These are phyloP conservation scores for Anser cygnoides DNA, from an alignment of 2,113 vertebrate genomes.

Conservation along the genomic window DNA sequence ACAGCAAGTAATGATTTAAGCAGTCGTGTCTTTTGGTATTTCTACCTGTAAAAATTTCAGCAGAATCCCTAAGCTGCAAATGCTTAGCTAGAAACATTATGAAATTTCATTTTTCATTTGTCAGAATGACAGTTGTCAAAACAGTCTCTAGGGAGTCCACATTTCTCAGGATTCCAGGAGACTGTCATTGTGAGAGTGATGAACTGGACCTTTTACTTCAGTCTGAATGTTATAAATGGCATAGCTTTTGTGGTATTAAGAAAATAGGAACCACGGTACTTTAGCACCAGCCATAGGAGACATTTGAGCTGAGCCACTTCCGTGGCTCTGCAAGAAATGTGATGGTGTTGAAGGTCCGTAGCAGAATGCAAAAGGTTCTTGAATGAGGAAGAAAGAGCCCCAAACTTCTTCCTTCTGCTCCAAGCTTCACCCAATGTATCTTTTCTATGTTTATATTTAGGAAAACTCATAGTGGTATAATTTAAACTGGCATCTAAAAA, in stretches of 20 bases:
- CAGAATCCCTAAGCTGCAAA: neutral
- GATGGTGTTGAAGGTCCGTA: neutral
- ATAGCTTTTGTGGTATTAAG: neutral
- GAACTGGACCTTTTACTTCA: neutral
- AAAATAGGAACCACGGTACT: neutral
- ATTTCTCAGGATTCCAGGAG: neutral
- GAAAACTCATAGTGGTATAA: neutral
- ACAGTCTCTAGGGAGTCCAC: neutral
- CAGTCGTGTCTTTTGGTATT: neutral
- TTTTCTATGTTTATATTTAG: neutral
- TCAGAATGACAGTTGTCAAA: neutral
- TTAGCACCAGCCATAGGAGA: neutral
- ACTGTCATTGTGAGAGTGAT: neutral
- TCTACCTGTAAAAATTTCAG: neutral
- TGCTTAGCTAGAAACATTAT: neutral
- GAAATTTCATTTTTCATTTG: neutral
- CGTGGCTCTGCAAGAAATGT: neutral
- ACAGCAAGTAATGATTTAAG: neutral
- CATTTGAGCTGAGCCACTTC: neutral
- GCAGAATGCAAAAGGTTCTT: neutral
- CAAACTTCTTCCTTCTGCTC: neutral
- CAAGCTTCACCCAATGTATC: neutral
- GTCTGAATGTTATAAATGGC: neutral
- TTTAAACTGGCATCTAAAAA: neutral
- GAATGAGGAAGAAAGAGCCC: neutral